Percentiles rank a stretch among this genome's conserved stretches.
These are phyloP conservation scores for Tubulanus polymorphus DNA, from an alignment of 2,888 invertebrate species.

Conservation along the genomic window DNA sequence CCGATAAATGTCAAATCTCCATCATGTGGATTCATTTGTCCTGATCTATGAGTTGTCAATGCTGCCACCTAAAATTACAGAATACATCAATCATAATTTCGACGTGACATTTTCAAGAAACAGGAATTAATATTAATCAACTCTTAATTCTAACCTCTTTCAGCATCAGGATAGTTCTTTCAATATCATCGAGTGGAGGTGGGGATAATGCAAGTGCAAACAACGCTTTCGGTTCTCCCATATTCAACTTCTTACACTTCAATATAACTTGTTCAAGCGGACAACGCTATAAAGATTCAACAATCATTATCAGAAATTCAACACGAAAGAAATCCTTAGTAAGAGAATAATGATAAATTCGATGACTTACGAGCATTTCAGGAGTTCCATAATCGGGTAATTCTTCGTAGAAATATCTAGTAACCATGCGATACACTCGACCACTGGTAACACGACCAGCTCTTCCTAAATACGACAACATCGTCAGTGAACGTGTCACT, in stretches of 20 bases:
- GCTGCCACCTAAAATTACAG: slow-evolving; percentile 69
- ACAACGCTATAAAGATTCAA: slow-evolving; percentile 58
- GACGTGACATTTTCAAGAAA: neutral
- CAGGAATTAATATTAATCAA: too few species aligned
- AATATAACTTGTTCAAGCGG: slow-evolving; percentile 78
- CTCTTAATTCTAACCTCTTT: slow-evolving; percentile 62
- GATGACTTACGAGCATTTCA: slow-evolving; percentile 50
- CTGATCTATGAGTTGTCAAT: slow-evolving; percentile 62
- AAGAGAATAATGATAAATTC: neutral
- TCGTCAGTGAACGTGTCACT: neutral
- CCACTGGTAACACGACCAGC: slow-evolving; percentile 82
- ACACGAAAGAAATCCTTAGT: neutral
- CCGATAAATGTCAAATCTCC: slow-evolving; percentile 87
- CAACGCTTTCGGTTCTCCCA: slow-evolving; percentile 75
- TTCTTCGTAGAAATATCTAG: slow-evolving; percentile 40
- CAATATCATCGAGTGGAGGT: slow-evolving; percentile 77
- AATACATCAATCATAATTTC: neutral
- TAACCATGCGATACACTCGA: slow-evolving; percentile 69
- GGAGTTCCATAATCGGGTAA: slow-evolving; percentile 50
- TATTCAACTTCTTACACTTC: slow-evolving; percentile 73
- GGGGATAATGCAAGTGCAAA: slow-evolving; percentile 82
- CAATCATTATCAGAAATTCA: neutral
- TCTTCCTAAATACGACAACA: slow-evolving; percentile 67
- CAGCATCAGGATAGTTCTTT: slow-evolving; percentile 73
- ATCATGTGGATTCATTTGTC: slow-evolving; percentile 60